These are phyloP conservation scores for Machaerirhynchus nigripectus DNA, from an alignment of 2,113 vertebrate species.

Conservation along the genomic window DNA sequence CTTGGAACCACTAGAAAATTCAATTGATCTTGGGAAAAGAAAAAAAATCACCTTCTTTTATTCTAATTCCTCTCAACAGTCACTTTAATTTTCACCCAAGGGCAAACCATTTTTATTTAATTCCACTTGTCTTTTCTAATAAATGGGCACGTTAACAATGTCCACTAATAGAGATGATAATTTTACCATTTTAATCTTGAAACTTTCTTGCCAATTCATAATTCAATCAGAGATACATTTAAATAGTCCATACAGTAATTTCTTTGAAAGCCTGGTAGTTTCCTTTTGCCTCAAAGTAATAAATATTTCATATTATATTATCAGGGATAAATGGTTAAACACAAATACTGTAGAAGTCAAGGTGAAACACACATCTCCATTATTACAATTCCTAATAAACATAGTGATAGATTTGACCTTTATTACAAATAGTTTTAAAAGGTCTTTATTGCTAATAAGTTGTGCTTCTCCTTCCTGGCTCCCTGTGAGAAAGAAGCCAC, in stretches of 20 bases:
- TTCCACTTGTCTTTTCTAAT: slow-evolving; percentile 56
- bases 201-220: background rate
- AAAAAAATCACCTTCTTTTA: background rate
- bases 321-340: background rate
- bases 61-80: slow-evolving; percentile 33
- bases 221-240: background rate
- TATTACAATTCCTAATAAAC: background rate
- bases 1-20: slow-evolving; percentile 8
- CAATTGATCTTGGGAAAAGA: slow-evolving; percentile 20
- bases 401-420: background rate
- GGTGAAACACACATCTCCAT: background rate
- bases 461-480: background rate
- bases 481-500: background rate
- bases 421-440: background rate
- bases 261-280: background rate
- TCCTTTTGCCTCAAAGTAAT: background rate
- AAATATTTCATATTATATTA: background rate
- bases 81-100: slow-evolving; percentile 60
- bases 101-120: slow-evolving; percentile 63
- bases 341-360: background rate
- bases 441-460: background rate
- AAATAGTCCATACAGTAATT: background rate
- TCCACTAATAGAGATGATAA: slow-evolving; percentile 37
- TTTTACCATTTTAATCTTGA: slow-evolving; percentile 50
- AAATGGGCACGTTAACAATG: slow-evolving; percentile 32